Evolutionary conservation across 2,113 vertebrate species (phyloP).

Genomic region (Salvator merianae): DNA sequence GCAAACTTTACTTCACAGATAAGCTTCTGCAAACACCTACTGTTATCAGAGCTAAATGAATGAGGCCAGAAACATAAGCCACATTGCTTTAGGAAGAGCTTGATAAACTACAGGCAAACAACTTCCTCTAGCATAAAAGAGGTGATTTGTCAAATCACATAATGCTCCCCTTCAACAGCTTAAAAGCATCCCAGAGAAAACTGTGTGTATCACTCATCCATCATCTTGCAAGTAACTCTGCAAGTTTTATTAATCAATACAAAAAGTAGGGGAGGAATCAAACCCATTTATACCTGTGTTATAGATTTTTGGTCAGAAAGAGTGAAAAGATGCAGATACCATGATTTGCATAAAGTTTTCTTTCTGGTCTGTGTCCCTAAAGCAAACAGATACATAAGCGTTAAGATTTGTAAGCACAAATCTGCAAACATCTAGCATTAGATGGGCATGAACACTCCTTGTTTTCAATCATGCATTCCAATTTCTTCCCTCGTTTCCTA

Average conservation of each 20-base stretch:
- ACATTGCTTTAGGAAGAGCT: neutral
- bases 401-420: no score
- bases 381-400: neutral
- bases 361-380: neutral
- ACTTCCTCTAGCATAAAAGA: neutral
- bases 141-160: neutral
- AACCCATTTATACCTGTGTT: neutral
- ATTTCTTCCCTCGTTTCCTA: neutral
- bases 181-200: no score
- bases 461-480: neutral
- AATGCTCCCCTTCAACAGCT: neutral
- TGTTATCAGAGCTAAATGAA: neutral
- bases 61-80: neutral
- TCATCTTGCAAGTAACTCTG: neutral
- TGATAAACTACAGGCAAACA: neutral
- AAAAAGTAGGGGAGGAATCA: neutral
- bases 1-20: neutral
- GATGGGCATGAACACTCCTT: no score
- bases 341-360: neutral
- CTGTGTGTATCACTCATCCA: neutral
- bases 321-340: neutral
- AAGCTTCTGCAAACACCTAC: neutral
- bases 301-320: neutral
- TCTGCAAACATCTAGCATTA: no score
- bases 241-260: neutral